A percentile compares a stretch with the other conserved stretches of the same genome.
Evolutionary conservation across 2,113 vertebrate genomes (phyloP).

Genomic region (Tyrannus savana): DNA sequence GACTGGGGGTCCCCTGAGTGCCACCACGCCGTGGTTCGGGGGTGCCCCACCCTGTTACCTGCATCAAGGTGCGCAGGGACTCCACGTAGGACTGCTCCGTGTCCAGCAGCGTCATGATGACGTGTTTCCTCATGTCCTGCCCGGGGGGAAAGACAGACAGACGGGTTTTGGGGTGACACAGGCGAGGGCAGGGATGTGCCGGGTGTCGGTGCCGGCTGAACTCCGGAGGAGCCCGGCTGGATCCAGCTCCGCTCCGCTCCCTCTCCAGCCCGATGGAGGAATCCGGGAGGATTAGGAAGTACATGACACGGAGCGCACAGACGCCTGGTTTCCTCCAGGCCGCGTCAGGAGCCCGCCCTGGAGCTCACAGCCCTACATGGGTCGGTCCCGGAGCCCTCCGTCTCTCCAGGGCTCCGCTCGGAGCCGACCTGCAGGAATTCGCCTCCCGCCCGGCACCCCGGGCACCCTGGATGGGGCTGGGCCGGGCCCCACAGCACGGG

Average conservation of each 20-base stretch:
- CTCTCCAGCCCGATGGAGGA: conserved; percentile 54
- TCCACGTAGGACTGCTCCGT: conserved; percentile 98
- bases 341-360: conserved; percentile 66
- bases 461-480: background rate
- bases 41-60: conserved; percentile 78
- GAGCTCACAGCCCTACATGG: conserved; percentile 68
- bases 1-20: rapidly evolving
- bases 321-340: conserved; percentile 51
- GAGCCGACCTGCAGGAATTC: conserved; percentile 32
- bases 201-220: background rate
- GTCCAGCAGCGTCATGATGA: conserved; percentile 97
- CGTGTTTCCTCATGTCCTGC: conserved; percentile 98
- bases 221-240: background rate
- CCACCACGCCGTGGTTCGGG: background rate
- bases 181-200: background rate
- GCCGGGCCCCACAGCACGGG: background rate
- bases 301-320: conserved; percentile 60
- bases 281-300: conserved; percentile 68
- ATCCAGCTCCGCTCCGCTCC: conserved; percentile 31
- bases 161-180: background rate
- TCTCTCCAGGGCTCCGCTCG: background rate
- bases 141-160: background rate
- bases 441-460: background rate
- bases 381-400: conserved; percentile 39
- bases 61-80: conserved; percentile 92